These are phyloP conservation scores for Oncorhynchus kisutch DNA, from an alignment of 2,113 vertebrate species.

Conservation along the genomic window DNA sequence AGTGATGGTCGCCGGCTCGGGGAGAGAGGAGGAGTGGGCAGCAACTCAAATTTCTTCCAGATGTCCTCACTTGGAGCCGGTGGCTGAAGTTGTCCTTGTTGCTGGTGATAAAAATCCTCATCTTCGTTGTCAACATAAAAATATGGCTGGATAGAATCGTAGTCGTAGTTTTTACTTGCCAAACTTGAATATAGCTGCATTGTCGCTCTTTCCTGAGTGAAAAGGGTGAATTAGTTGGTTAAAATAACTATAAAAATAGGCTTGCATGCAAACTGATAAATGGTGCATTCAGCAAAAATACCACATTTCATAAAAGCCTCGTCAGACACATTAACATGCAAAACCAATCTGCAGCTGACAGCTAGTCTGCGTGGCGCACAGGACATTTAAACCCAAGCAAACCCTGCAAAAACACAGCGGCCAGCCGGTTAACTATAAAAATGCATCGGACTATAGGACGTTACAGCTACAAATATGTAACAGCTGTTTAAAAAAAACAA, in stretches of 20 bases:
- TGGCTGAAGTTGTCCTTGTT: conserved; percentile 82
- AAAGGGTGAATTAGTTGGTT: conserved; percentile 17
- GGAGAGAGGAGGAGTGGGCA: conserved; percentile 91
- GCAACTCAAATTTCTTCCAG: conserved; percentile 97
- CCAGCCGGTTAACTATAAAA: conserved; percentile 1
- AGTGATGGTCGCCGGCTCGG: conserved; percentile 86
- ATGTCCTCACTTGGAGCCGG: conserved; percentile 96
- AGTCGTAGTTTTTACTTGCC: conserved; percentile 88
- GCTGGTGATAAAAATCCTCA: conserved; percentile 91
- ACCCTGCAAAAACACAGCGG: conserved; percentile 9
- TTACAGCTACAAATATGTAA: neutral
- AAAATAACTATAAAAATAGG: neutral
- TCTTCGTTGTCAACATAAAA: conserved; percentile 93
- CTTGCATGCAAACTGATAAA: too few relatives aligned
- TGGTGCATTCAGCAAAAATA: neutral
- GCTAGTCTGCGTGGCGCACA: neutral
- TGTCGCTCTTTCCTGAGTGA: conserved; percentile 35
- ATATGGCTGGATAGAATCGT: conserved; percentile 90
- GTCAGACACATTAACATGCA: neutral
- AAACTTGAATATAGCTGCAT: conserved; percentile 87
- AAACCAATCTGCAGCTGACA: neutral
- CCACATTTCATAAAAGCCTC: neutral
- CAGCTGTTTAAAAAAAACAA: neutral
- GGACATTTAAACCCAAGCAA: conserved; percentile 6
- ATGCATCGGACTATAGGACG: conserved; percentile 2